Evolutionary conservation across 2,113 vertebrate genomes (phyloP).

Genomic region (Lasiurus cinereus): DNA sequence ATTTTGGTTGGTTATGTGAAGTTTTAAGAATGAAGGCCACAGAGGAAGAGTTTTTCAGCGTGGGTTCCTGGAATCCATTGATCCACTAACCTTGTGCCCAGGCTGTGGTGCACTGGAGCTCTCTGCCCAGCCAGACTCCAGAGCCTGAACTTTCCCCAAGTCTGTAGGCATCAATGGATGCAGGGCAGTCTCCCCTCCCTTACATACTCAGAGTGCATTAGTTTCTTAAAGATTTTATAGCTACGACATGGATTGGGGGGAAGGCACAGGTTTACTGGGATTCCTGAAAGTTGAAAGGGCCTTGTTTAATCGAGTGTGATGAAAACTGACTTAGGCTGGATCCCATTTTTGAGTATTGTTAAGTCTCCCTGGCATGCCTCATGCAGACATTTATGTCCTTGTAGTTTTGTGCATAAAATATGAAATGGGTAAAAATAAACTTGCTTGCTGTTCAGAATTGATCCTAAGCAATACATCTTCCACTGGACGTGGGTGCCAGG

Average conservation of each 20-base stretch:
- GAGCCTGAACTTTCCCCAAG: not conserved
- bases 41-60: not conserved
- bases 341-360: slow-evolving; percentile 60
- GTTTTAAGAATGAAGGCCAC: not conserved
- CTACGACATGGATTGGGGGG: not conserved
- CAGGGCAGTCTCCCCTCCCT: not conserved
- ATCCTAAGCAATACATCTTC: slow-evolving; percentile 63
- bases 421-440: slow-evolving; percentile 76
- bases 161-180: not conserved
- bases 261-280: slow-evolving; percentile 28
- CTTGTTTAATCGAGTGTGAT: slow-evolving; percentile 57
- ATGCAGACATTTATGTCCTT: slow-evolving; percentile 66
- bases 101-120: not conserved
- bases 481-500: slow-evolving; percentile 56
- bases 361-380: slow-evolving; percentile 56
- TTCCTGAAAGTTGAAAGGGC: not conserved
- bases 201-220: not conserved
- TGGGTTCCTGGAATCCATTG: not conserved
- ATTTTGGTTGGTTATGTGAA: not conserved
- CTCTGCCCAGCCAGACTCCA: not conserved
- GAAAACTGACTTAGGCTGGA: slow-evolving; percentile 59
- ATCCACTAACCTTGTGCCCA: not conserved
- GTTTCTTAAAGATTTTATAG: slow-evolving; percentile 16
- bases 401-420: slow-evolving; percentile 57
- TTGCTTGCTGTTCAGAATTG: slow-evolving; percentile 69